These are phyloP conservation scores for Eristalis pertinax DNA, from an alignment of 2,888 invertebrate genomes.

Conservation along the genomic window DNA sequence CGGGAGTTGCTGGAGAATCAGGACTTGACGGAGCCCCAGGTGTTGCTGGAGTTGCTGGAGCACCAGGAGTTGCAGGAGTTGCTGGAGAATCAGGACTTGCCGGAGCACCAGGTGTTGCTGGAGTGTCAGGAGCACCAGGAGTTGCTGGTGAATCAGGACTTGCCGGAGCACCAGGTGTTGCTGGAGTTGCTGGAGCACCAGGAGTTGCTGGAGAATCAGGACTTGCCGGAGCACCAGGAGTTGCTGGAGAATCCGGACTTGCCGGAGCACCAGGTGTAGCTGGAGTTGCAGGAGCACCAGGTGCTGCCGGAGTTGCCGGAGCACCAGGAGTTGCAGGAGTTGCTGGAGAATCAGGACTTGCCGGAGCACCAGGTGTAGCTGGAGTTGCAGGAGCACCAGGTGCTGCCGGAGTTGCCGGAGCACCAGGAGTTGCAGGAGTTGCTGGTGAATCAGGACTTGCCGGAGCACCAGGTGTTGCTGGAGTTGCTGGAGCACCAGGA, in stretches of 20 bases:
- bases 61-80: background rate
- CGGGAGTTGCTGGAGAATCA: background rate
- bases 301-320: background rate
- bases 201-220: background rate
- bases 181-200: background rate
- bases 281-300: background rate
- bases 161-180: background rate
- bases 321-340: background rate
- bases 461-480: background rate
- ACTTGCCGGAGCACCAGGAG: background rate
- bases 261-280: background rate
- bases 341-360: constrained; percentile 4
- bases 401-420: background rate
- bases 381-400: constrained; percentile 13
- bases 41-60: too few relatives aligned
- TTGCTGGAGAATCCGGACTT: background rate
- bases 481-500: background rate
- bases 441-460: background rate
- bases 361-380: constrained; percentile 50
- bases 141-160: background rate
- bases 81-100: background rate
- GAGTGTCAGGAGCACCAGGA: background rate
- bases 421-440: constrained; percentile 38
- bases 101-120: background rate
- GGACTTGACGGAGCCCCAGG: background rate